These are phyloP conservation scores for Rhagoletis zephyria DNA, from an alignment of 1,140 invertebrate species.

Conservation along the genomic window DNA sequence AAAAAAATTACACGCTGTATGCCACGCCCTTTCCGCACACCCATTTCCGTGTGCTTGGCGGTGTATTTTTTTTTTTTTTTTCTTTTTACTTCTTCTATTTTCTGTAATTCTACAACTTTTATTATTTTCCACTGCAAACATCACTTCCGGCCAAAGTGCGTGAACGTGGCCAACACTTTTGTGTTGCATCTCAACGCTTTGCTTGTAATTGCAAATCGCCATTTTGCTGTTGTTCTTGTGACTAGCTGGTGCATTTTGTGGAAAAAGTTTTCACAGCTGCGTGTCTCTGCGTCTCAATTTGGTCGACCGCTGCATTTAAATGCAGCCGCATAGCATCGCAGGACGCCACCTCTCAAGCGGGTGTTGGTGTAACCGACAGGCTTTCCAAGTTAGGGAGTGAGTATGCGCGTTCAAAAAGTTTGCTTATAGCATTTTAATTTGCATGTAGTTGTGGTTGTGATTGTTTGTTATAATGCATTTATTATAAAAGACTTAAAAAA, in stretches of 20 bases:
- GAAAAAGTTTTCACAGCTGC: background rate
- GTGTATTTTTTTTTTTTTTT: background rate
- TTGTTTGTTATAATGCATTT: too few relatives aligned
- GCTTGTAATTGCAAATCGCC: conserved; percentile 33
- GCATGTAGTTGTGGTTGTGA: background rate
- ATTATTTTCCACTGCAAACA: background rate
- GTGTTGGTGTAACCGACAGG: background rate
- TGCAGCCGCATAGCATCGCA: background rate
- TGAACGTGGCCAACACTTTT: conserved; percentile 33
- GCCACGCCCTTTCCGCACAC: background rate
- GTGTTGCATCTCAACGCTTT: background rate
- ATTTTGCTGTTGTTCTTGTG: background rate
- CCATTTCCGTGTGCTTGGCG: background rate
- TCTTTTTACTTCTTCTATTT: background rate
- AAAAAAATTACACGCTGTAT: conserved; percentile 25
- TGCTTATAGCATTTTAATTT: background rate
- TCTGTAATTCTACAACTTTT: too few relatives aligned
- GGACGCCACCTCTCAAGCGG: background rate
- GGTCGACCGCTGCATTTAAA: conserved; percentile 3
- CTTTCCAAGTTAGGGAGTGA: background rate
- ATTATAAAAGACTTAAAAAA: too few relatives aligned
- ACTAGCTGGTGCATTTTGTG: conserved; percentile 1
- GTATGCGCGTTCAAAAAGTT: background rate
- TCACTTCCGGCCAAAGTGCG: conserved; percentile 39
- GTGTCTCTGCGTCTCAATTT: background rate